Conservation (phyloP, 2,888 invertebrate genomes). For the Alsophila aescularia region DNA sequence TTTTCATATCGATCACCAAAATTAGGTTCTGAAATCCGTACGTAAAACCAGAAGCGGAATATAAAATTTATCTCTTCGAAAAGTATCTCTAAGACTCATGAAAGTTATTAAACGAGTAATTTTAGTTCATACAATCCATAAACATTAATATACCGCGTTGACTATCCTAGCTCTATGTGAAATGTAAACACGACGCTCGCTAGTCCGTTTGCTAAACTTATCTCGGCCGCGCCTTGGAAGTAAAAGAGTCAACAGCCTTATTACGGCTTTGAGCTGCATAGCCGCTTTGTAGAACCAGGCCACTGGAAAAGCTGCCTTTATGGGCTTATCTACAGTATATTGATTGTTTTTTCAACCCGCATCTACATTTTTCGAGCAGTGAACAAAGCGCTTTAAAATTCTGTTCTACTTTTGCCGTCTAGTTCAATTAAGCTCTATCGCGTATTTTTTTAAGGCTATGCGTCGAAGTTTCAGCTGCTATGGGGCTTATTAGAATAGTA, state of each 20-base stretch:
- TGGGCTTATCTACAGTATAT: conserved; percentile 39
- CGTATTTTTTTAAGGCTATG: conserved; percentile 33
- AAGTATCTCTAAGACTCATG: too few species aligned
- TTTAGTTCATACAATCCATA: conserved; percentile 44
- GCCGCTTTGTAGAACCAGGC: conserved; percentile 18
- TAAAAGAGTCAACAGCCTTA: conserved; percentile 74
- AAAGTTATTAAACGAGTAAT: conserved; percentile 34
- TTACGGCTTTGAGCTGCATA: conserved; percentile 67
- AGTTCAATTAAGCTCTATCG: conserved; percentile 46
- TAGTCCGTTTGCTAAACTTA: conserved; percentile 78
- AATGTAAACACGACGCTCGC: conserved; percentile 70
- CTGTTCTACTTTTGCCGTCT: conserved; percentile 47
- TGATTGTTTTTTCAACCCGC: conserved; percentile 31
- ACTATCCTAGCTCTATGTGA: conserved; percentile 66
- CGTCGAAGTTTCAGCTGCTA: conserved; percentile 7
- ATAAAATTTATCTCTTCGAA: too few species aligned
- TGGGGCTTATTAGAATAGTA: too few species aligned
- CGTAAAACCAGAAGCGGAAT: too few species aligned
- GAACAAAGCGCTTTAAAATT: conserved; percentile 45
- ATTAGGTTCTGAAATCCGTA: too few species aligned
- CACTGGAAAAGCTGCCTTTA: conserved; percentile 32
- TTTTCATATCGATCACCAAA: too few species aligned
- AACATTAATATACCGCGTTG: conserved; percentile 67
- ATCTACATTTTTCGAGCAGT: conserved; percentile 27
- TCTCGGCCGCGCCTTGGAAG: conserved; percentile 71